Evolutionary conservation across 2,113 vertebrate genomes (phyloP).

Genomic region (Petrocephalus microphthalmus): DNA sequence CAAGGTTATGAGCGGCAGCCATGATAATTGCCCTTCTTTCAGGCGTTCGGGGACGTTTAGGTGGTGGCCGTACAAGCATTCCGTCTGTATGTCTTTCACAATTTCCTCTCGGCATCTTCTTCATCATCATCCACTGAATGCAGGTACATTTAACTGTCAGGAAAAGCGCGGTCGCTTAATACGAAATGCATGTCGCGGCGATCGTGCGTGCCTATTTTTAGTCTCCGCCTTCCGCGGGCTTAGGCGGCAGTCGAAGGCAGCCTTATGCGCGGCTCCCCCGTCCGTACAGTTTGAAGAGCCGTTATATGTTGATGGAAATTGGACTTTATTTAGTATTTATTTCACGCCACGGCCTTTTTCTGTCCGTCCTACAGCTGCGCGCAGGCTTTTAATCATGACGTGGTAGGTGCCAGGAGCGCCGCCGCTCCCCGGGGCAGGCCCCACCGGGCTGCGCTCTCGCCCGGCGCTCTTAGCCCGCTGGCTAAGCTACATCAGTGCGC

Average conservation of each 20-base stretch:
- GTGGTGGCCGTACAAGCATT: slow-evolving; percentile 41
- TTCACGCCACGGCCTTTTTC: neutral
- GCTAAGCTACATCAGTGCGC: neutral
- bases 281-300: neutral
- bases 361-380: too few relatives aligned
- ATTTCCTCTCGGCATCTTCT: slow-evolving; percentile 36
- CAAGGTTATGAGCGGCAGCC: slow-evolving; percentile 50
- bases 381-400: neutral
- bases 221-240: neutral
- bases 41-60: slow-evolving; percentile 52
- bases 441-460: neutral
- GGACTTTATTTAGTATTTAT: neutral
- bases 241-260: neutral
- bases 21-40: slow-evolving; percentile 60
- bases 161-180: neutral
- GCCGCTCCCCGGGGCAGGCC: neutral
- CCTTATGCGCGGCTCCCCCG: neutral
- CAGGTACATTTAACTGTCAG: slow-evolving; percentile 53
- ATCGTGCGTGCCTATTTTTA: neutral
- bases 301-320: neutral
- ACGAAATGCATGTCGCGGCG: neutral
- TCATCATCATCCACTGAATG: slow-evolving; percentile 53
- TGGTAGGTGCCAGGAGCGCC: neutral
- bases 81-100: slow-evolving; percentile 55
- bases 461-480: neutral